Conservation (phyloP, 1,140 invertebrate genomes). For the Zaprionus nigranus region DNA sequence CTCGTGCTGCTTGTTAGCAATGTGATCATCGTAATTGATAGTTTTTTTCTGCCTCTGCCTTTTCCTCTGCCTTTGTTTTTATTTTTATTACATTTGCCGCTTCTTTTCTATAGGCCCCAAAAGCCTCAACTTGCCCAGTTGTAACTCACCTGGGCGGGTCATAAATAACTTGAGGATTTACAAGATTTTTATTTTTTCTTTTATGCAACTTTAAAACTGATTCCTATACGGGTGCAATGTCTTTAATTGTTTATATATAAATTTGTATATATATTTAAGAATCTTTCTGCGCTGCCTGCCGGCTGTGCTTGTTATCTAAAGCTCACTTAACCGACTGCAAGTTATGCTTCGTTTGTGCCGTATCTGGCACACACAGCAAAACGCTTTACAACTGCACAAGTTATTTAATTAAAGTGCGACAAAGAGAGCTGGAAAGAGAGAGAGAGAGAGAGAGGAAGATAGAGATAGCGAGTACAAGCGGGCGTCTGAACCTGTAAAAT, state of each 20-base stretch:
- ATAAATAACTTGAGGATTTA: conserved; percentile 40
- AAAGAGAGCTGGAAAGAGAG: neutral
- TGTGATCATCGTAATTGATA: conserved; percentile 74
- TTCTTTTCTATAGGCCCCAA: conserved; percentile 12
- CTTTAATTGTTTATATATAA: neutral
- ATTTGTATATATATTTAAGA: neutral
- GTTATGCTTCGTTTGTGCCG: conserved; percentile 6
- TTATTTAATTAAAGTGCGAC: conserved; percentile 41
- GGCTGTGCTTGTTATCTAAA: neutral
- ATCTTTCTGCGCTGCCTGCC: no score
- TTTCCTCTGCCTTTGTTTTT: conserved; percentile 14
- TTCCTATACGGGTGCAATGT: neutral
- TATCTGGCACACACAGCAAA: conserved; percentile 14
- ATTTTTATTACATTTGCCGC: conserved; percentile 15
- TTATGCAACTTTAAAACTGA: conserved; percentile 10
- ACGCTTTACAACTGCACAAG: conserved; percentile 10
- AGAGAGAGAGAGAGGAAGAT: conserved; percentile 15
- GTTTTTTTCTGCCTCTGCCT: conserved; percentile 47
- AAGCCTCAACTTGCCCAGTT: conserved; percentile 23
- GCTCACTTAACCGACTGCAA: conserved; percentile 4
- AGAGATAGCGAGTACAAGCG: neutral
- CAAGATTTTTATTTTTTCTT: conserved; percentile 13
- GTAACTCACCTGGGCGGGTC: conserved; percentile 35
- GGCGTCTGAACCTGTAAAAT: conserved; percentile 30
- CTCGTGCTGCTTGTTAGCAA: conserved; percentile 60